Conservation (phyloP, 1,140 invertebrate genomes). For the Venturia canescens region DNA sequence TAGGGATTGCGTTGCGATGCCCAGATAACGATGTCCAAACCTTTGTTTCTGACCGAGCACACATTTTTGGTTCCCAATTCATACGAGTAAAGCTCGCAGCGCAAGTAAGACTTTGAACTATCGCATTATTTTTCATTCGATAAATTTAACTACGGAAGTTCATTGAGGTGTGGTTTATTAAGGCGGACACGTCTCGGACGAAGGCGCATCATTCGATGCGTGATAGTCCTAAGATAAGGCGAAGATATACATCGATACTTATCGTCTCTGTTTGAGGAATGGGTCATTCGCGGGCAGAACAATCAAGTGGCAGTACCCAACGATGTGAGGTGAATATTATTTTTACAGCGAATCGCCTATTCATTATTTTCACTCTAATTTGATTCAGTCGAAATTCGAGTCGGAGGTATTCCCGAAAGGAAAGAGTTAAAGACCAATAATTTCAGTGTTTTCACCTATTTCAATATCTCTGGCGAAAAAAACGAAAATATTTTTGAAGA, state of each 20-base stretch:
- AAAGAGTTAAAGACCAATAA: no score
- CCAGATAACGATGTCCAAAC: neutral
- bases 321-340: neutral
- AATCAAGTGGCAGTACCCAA: neutral
- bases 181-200: neutral
- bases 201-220: neutral
- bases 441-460: no score
- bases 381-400: neutral
- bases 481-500: neutral
- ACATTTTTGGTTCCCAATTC: neutral
- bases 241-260: neutral
- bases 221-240: neutral
- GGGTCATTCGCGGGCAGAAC: neutral
- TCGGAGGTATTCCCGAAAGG: no score
- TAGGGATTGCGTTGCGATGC: slow-evolving; percentile 7
- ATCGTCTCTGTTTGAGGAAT: neutral
- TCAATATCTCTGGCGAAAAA: no score
- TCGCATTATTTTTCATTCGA: neutral
- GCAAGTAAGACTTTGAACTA: neutral
- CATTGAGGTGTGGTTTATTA: slow-evolving; percentile 4
- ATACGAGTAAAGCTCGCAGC: neutral
- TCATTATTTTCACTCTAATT: neutral
- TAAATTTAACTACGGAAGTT: neutral
- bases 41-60: neutral
- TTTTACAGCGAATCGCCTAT: neutral